phyloP scores from a whole-genome alignment of 92 coral and sea anemone genomes.

The Nematostella vectensis region DNA sequence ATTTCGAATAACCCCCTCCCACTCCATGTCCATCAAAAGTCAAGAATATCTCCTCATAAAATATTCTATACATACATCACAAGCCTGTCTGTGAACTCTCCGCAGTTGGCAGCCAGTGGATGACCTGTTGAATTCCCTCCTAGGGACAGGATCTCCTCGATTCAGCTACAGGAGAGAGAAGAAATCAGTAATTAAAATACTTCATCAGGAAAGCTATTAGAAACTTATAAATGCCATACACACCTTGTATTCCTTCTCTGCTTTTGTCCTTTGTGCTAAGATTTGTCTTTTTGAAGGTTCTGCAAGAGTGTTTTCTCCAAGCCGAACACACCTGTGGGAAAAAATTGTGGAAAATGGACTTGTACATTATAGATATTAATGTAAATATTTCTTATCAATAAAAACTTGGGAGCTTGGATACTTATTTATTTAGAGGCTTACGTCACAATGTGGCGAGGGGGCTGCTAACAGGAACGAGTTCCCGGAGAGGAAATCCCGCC shows the following conservation, averaged over 20 bases:
- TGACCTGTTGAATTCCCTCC: constrained; percentile 77
- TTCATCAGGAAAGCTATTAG: neutral
- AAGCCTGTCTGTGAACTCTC: constrained; percentile 89
- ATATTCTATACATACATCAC: constrained; percentile 58
- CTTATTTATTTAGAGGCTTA: no score
- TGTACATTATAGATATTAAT: no score
- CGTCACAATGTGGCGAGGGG: no score
- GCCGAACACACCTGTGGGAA: constrained; percentile 72
- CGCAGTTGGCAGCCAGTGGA: constrained; percentile 65
- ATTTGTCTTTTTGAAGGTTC: constrained; percentile 50
- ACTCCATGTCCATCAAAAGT: no score
- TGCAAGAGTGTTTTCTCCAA: constrained; percentile 70
- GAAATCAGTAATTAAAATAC: neutral
- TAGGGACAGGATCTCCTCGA: constrained; percentile 81
- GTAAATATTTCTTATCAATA: no score
- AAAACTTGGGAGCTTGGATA: no score
- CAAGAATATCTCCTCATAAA: no score
- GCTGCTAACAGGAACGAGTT: no score
- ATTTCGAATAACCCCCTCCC: no score
- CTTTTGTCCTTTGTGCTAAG: constrained; percentile 39
- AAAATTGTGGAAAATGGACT: no score
- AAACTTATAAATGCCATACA: neutral
- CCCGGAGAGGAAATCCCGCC: no score
- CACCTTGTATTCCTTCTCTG: constrained; percentile 77
- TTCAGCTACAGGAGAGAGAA: constrained; percentile 31